Evolutionary conservation across 1,140 invertebrate species (phyloP).

Genomic region (Plectrocnemia conspersa): DNA sequence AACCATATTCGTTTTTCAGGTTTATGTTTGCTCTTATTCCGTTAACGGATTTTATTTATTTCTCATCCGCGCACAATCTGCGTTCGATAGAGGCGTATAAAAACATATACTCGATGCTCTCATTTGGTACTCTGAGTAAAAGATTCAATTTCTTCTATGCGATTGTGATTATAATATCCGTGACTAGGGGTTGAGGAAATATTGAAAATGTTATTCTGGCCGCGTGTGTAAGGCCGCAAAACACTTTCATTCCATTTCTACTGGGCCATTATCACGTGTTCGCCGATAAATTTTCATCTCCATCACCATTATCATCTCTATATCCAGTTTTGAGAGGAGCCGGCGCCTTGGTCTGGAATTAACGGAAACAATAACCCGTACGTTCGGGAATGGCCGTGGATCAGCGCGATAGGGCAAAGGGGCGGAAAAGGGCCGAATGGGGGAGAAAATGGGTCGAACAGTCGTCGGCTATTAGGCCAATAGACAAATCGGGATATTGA

Average conservation of each 20-base stretch:
- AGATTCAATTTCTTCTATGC: no score
- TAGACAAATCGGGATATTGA: slow-evolving; percentile 20
- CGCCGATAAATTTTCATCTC: slow-evolving; percentile 19
- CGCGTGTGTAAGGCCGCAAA: slow-evolving; percentile 12
- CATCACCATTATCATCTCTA: slow-evolving; percentile 13
- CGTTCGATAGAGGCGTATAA: no score
- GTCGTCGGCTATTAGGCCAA: background rate
- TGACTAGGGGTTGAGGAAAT: no score
- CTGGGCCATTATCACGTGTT: slow-evolving; percentile 22
- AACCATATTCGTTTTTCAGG: no score
- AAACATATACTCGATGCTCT: no score
- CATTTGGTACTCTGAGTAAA: no score
- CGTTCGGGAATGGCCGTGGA: background rate
- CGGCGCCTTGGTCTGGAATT: slow-evolving; percentile 13
- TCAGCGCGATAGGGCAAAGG: background rate
- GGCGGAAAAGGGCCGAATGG: slow-evolving; percentile 1
- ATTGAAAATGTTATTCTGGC: no score
- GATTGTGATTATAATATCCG: no score
- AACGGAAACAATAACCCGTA: slow-evolving; percentile 25
- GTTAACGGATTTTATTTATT: no score
- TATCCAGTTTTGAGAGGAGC: slow-evolving; percentile 11
- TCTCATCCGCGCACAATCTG: no score
- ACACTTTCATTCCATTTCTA: slow-evolving; percentile 21
- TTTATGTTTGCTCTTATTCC: no score
- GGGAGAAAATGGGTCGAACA: background rate